These are phyloP conservation scores for Picathartes gymnocephalus DNA, from an alignment of 2,113 vertebrate genomes.

Conservation along the genomic window DNA sequence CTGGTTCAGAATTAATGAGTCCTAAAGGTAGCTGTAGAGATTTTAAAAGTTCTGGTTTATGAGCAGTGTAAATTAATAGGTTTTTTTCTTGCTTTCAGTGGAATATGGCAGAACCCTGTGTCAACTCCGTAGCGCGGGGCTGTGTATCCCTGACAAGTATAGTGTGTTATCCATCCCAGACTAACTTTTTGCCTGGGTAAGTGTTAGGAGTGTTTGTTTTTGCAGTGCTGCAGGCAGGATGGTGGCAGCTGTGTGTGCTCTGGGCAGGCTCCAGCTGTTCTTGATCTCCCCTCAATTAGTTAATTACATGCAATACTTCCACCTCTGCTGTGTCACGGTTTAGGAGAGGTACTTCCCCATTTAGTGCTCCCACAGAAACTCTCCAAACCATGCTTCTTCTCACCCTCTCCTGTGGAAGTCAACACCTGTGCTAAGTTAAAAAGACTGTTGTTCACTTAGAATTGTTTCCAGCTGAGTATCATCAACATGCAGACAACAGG, in stretches of 20 bases:
- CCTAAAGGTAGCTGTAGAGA: neutral
- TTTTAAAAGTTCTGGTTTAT: neutral
- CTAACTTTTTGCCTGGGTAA: neutral
- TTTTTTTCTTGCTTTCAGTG: neutral
- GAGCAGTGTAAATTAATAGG: neutral
- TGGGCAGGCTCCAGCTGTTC: neutral
- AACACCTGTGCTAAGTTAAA: too few relatives aligned
- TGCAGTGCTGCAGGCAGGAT: neutral
- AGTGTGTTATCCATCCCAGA: neutral
- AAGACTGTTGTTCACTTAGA: too few relatives aligned
- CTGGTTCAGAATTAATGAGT: neutral
- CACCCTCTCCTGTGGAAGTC: accelerated
- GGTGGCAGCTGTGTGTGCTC: neutral
- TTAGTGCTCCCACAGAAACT: neutral
- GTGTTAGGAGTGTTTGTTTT: neutral
- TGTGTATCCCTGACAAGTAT: neutral
- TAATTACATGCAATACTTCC: neutral
- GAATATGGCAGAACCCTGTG: neutral
- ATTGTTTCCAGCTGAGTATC: too few relatives aligned
- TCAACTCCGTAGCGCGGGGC: accelerated
- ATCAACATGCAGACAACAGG: too few relatives aligned
- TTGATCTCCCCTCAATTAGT: neutral
- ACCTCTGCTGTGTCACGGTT: neutral
- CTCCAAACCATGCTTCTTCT: accelerated
- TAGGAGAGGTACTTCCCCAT: neutral